These are phyloP conservation scores for Nemotelus pantherinus DNA, from an alignment of 2,888 invertebrate species.

Conservation along the genomic window DNA sequence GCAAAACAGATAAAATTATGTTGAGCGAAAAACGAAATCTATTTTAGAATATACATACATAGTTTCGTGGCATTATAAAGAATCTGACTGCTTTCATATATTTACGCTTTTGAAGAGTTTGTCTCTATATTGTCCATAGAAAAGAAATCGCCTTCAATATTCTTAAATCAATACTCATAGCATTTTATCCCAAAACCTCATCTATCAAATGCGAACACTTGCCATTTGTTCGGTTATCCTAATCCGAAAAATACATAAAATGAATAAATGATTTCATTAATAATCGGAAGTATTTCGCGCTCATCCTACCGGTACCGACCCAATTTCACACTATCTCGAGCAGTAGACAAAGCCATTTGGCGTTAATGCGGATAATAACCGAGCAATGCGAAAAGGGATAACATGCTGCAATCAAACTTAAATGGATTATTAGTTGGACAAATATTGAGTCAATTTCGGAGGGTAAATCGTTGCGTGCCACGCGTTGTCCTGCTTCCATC, in stretches of 20 bases:
- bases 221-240: slow-evolving; percentile 34
- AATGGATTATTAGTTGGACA: slow-evolving; percentile 52
- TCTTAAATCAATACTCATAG: no score
- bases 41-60: no score
- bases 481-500: background rate
- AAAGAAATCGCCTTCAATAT: no score
- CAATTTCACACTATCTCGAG: slow-evolving; percentile 18
- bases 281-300: slow-evolving; percentile 38
- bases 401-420: slow-evolving; percentile 52
- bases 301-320: background rate
- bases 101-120: no score
- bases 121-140: no score
- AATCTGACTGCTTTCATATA: no score
- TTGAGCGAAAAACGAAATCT: no score
- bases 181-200: background rate
- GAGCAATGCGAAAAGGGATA: slow-evolving; percentile 51
- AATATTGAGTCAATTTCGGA: slow-evolving; percentile 50
- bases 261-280: slow-evolving; percentile 45
- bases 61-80: no score
- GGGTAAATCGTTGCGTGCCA: background rate
- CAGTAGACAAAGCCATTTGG: slow-evolving; percentile 46
- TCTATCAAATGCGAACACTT: background rate
- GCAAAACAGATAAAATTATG: no score
- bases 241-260: slow-evolving; percentile 42
- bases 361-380: slow-evolving; percentile 50